A percentile compares a stretch with the other conserved stretches of the same genome.
phyloP scores from a whole-genome alignment of 1,140 invertebrate species.

The Scaptomyza graminum region DNA sequence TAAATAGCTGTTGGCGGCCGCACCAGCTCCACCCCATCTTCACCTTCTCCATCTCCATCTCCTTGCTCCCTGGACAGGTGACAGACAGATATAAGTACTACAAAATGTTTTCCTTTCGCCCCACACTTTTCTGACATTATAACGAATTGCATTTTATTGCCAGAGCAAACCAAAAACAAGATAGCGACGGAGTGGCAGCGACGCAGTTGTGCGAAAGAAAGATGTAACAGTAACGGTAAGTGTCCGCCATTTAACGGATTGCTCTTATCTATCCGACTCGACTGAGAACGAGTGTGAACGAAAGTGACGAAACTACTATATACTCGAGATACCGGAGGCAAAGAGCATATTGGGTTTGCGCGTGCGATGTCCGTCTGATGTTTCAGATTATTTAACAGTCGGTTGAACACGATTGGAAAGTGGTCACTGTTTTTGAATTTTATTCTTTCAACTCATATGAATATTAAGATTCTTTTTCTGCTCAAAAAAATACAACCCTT shows the following conservation, averaged over 20 bases:
- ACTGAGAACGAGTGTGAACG: too few species aligned
- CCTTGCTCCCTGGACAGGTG: slow-evolving; percentile 31
- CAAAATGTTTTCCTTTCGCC: slow-evolving; percentile 24
- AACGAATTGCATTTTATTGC: slow-evolving; percentile 69
- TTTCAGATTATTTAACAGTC: too few species aligned
- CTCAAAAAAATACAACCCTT: neutral
- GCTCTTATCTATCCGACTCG: slow-evolving; percentile 5
- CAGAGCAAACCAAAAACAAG: slow-evolving; percentile 16
- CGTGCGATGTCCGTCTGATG: too few species aligned
- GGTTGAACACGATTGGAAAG: too few species aligned
- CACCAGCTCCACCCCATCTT: neutral
- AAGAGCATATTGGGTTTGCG: too few species aligned
- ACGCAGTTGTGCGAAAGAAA: too few species aligned
- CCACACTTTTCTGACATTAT: slow-evolving; percentile 21
- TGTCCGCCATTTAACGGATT: slow-evolving; percentile 32
- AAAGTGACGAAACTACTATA: too few species aligned
- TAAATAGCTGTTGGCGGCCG: slow-evolving; percentile 54
- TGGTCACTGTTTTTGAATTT: too few species aligned
- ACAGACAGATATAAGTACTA: neutral
- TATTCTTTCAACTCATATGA: too few species aligned
- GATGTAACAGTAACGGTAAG: slow-evolving; percentile 13
- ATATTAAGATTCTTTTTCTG: too few species aligned
- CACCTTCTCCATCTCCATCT: neutral
- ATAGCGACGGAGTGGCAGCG: too few species aligned
- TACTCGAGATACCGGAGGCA: too few species aligned